Base-by-base conservation (phyloP, 64 coral and sea anemone genomes). In the Montipora foliosa region DNA sequence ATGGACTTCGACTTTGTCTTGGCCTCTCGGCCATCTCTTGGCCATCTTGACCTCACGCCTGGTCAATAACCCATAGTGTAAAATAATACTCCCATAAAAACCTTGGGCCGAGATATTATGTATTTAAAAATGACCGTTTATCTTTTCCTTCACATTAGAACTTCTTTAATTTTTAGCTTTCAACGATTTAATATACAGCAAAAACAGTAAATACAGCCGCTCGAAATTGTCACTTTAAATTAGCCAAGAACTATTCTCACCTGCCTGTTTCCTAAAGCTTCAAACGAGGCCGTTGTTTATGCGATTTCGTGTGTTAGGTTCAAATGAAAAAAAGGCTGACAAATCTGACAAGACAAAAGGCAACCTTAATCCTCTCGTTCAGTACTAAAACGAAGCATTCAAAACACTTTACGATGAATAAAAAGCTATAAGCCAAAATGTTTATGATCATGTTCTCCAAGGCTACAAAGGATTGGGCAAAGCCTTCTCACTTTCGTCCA, bases 171-270 rank as follows among this genome's bases (percentile, higher is more conserved):
- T 71, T 72, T 7, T 17, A 11, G 12, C 44, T 71, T 49, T n/a
- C 3, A 48, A 47, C 81, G 67, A 84, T 47, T 67, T 68, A 44
- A 25, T 67, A 21, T 82, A 9, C 58, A 84, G 44, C 58, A 10
- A 8, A 53, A 12, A 53, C 46, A n/a, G 4, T 37, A 47, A 84
- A 67, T 24, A 84, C 81, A 84, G 81, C 81, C 60, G 81, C 11
- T 67, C 13, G 21, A 47, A 16, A 15, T 71, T 21, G 68, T 71
- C 68, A 21, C 19, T 71, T n/a, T 5, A 0, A 12, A 71, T 71
- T 71, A 71, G 68, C 5, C 5, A 22, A 71, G 21, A 21, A 5
- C 4, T 68, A 24, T 22, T 24, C 8, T 3, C 68, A 21, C 5
- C 10, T 71, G 17, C 9, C 5, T 37, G 9, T 61, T 62, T 19